Evolutionary conservation across 2,113 vertebrate genomes (phyloP), one percentile per base, ranked within the genome.

Genomic region (Arizona elegans): DNA sequence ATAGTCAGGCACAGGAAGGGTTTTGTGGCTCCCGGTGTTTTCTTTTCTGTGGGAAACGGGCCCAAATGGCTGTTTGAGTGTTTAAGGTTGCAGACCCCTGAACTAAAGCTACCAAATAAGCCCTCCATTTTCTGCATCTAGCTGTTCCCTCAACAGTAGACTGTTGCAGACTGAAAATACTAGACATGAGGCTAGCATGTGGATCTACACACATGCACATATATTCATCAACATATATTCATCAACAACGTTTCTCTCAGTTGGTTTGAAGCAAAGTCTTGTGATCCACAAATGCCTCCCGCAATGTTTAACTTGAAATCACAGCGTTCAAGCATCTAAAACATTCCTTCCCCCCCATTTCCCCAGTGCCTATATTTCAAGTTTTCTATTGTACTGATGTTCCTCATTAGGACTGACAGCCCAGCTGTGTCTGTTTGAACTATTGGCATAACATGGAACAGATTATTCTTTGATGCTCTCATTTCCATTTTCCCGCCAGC

Each of bases 341-440:
- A 55, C 59, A 54, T 29, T 54, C 38, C 12, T 85, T 38, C 43
- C 43, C 43, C 43, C 6, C 86, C 11, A 17, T 23, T 43, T 91
- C 59, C 38, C n/a, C 13, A 8, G 86, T 47, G 23, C 52, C 86
- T 59, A 52, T 50, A 70, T 88, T 92, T 26, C 59, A 33, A 26
- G 33, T 56, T 33, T 91, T 56, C 85, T 43, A 55, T 38, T 55
- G 26, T 91, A 86, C 26, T 56, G 58, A 75, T 91, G 53, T 47
- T 91, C 54, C 89, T 56, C 8, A 33, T 87, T 92, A 92, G 43
- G 86, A 53, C 59, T 93, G 89, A 87, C 38, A 75, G 85, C 75
- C 92, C 70, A 88, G 70, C 50, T 87, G 38, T 87, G 33, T 75
- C 59, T 87, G 87, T 93, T 90, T 70, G 92, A 93, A 91, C 89